Conservation (phyloP, 2,797 vertebrate genomes). For the Acanthurus leucopareius region DNA sequence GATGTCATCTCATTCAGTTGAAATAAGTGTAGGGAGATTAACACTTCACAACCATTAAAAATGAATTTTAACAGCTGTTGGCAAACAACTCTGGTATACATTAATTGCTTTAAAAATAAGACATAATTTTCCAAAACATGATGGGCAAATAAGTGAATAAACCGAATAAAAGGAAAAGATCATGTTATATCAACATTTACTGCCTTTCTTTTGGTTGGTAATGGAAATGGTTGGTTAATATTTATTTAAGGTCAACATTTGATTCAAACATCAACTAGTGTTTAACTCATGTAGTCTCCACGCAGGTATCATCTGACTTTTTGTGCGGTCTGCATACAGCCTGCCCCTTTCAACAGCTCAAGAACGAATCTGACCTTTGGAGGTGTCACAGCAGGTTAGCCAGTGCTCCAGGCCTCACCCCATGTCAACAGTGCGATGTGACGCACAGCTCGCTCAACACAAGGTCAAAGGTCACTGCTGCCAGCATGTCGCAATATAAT, state of each 20-base stretch:
- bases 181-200: not conserved
- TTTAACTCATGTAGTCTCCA: not conserved
- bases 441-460: slow-evolving; percentile 35
- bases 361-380: slow-evolving; percentile 49
- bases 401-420: slow-evolving; percentile 34
- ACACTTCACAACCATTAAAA: not conserved
- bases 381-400: slow-evolving; percentile 39
- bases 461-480: slow-evolving; percentile 55
- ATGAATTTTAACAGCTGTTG: not conserved
- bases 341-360: slow-evolving; percentile 3
- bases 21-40: not conserved
- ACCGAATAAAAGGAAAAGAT: not conserved
- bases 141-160: not conserved
- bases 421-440: slow-evolving; percentile 47
- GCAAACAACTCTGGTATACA: not conserved
- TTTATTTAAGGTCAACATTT: not conserved
- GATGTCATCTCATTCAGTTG: not conserved
- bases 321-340: not conserved
- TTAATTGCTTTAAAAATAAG: not conserved
- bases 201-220: not conserved
- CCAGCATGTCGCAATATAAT: slow-evolving; percentile 46
- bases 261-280: slow-evolving; percentile 1
- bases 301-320: slow-evolving; percentile 4
- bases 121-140: not conserved
- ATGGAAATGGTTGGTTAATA: not conserved